Evolutionary conservation across 2,797 vertebrate species (phyloP), one percentile per base, ranked within the genome.

Genomic region (Orestias chungarensis): DNA sequence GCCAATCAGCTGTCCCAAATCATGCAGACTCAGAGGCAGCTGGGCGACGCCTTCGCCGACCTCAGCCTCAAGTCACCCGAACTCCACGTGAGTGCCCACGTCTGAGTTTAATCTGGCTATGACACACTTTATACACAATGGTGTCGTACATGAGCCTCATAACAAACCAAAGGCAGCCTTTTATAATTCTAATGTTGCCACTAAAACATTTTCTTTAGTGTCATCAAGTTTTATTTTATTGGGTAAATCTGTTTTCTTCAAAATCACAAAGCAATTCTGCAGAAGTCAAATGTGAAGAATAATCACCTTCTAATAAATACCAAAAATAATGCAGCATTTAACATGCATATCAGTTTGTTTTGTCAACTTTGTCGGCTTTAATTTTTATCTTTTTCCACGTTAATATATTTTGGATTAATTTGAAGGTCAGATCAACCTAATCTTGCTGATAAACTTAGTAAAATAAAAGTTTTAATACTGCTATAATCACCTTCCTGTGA

Each of bases 31-130:
- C 98, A 99, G 91, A 95, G 95, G 89, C 96, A 98, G 77, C 95
- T 99, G 81, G 98, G 98, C 71, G 98, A 99, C 55, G 96, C 96
- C 6, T 99, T 99, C 80, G 96, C 97, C 27, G 98, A 99, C 93
- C 95, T 99, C 88, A 99, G 98, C 93, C 96, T 99, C 89, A 99
- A 99, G 91, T 97, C 98, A 29, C 94, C 96, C 71, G 97, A 99
- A 82, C 96, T 99, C 80, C 97, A 99, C 59, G 98, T 98, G 94
- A 97, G 97, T 91, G 6, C 3, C 6, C 15, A 46, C 18, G 3
- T 14, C 2, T 54, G 55, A 70, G 62, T 1, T 47, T 38, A 27
- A 10, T 17, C 17, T 54, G 29, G 23, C 62, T 46, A n/a, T 40
- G 44, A 66, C 40, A 23, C 12, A 25, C 3, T 44, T 12, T 15